Base-by-base conservation (phyloP, 2,113 vertebrate genomes). In the Parotia lawesii region DNA sequence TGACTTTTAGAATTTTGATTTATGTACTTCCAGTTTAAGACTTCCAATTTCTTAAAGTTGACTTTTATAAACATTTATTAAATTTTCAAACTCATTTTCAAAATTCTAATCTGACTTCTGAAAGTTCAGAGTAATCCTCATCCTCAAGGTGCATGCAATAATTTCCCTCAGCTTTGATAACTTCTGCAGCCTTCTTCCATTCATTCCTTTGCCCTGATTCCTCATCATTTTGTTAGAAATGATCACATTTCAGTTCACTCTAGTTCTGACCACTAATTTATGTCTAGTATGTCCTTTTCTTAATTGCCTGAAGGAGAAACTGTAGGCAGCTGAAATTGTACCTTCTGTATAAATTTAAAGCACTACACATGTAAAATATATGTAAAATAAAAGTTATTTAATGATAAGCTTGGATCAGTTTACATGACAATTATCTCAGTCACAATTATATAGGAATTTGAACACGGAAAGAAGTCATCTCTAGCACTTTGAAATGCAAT, bases 141-240 rank as follows among this genome's bases (percentile, higher is more conserved):
- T 38, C 44, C 29, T 83, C 3, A 0, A 94, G 29, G 35, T 25
- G 9, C 42, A n/a, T 1, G 0, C 25, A 53, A 0, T 54, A 18
- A 75, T 80, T 67, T 73, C 47, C 33, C 14, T 85, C 38, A 20
- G 22, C 31, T 90, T 72, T 12, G 3, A 11, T 90, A 25, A 22
- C 28, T 75, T 82, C 58, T 5, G 1, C n/a, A 75, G 16, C 37
- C n/a, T 66, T n/a, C 40, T 28, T 76, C n/a, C 14, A 50, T 37
- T 79, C 38, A 29, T 72, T 47, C 24, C 21, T 90, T 84, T 81
- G 12, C 48, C 24, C 42, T 37, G 3, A 70, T 79, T 82, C 42
- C 29, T 80, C 56, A 16, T 51, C 22, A 50, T 80, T 81, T 65
- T 64, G 10, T 85, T 69, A 62, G 50, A 89, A 92, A 83, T 70